Conservation (phyloP, 2,797 vertebrate species). For the Aphelocoma californica region DNA sequence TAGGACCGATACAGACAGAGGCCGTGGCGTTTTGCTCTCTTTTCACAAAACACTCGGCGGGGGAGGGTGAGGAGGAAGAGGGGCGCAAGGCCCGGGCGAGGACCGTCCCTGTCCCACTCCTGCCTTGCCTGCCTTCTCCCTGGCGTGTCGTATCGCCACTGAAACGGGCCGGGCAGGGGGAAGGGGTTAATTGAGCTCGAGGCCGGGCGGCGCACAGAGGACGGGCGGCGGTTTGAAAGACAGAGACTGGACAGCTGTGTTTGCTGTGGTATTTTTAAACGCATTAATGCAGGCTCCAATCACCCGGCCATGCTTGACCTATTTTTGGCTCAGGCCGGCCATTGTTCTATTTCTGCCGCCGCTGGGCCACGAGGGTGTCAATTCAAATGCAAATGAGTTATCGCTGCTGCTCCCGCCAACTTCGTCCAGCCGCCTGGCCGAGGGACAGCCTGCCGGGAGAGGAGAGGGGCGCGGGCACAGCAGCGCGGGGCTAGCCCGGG, state of each 20-base stretch:
- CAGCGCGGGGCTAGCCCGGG: constrained; percentile 65
- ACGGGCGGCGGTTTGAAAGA: constrained; percentile 76
- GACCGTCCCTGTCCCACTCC: background rate
- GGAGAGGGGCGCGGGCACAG: constrained; percentile 57
- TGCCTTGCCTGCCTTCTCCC: background rate
- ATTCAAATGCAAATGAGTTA: constrained; percentile 98
- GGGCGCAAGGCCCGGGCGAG: background rate
- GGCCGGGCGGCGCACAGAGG: constrained; percentile 61
- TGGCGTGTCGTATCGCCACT: background rate
- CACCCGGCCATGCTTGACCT: constrained; percentile 96
- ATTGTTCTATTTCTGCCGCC: constrained; percentile 99
- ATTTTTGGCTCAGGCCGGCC: constrained; percentile 98
- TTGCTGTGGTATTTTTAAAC: constrained; percentile 99
- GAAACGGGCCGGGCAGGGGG: background rate
- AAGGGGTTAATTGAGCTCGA: constrained; percentile 71
- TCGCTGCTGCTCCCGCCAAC: constrained; percentile 81
- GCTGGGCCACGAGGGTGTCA: constrained; percentile 96
- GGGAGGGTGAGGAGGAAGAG: background rate
- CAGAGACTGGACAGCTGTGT: constrained; percentile 97
- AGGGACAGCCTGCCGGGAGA: background rate
- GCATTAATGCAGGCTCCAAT: constrained; percentile 99
- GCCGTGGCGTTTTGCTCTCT: constrained; percentile 65
- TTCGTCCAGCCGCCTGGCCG: constrained; percentile 67
- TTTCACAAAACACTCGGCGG: background rate
- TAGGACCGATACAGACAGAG: constrained; percentile 66